Evolutionary conservation across 2,797 vertebrate species (phyloP).

Genomic region (Stomatorhinus walkeri): DNA sequence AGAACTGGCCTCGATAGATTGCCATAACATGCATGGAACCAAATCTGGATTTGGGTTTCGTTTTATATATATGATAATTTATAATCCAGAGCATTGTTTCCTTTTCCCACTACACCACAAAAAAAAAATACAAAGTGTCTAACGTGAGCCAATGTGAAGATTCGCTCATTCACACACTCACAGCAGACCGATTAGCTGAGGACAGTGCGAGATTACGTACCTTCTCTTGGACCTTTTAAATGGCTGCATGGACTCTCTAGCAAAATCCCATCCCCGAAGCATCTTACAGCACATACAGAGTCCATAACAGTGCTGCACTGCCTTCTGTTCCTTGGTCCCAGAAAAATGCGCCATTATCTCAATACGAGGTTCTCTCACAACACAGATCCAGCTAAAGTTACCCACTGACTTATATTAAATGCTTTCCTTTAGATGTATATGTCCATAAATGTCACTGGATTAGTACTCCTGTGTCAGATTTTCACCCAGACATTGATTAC

Average conservation of each 20-base stretch:
- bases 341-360: background rate
- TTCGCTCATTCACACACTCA: background rate
- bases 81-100: background rate
- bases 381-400: background rate
- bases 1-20: background rate
- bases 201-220: background rate
- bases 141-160: background rate
- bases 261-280: background rate
- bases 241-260: background rate
- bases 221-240: background rate
- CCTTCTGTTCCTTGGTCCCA: background rate
- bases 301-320: background rate
- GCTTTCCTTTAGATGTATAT: conserved; percentile 31
- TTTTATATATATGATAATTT: background rate
- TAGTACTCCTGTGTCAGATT: conserved; percentile 46
- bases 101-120: background rate
- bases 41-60: background rate
- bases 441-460: conserved; percentile 46
- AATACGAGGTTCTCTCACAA: background rate
- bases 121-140: background rate
- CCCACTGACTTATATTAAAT: background rate
- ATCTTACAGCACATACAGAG: background rate
- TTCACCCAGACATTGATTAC: conserved; percentile 23
- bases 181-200: background rate
- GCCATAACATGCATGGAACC: background rate